Evolutionary conservation across 2,888 invertebrate genomes (phyloP).

Genomic region (Polymixis flavicincta): DNA sequence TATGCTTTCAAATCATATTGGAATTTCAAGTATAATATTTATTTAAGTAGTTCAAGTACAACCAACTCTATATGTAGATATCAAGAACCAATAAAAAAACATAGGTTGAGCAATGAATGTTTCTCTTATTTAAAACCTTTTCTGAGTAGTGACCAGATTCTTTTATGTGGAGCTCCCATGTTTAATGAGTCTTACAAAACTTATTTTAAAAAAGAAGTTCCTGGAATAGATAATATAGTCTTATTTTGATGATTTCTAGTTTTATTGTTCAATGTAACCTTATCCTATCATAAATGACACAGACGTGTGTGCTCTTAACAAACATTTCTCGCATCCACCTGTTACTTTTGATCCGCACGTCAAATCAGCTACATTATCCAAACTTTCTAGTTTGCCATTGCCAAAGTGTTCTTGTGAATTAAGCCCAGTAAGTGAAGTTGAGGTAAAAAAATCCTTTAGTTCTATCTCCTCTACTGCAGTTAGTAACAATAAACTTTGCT

Average conservation of each 20-base stretch:
- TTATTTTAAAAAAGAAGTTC: constrained; percentile 71
- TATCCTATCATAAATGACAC: not conserved
- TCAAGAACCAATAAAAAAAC: constrained; percentile 86
- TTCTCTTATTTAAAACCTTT: constrained; percentile 78
- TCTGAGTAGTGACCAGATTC: constrained; percentile 80
- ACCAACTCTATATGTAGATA: constrained; percentile 79
- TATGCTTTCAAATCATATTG: constrained; percentile 91
- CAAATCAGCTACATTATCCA: too few relatives aligned
- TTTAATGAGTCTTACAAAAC: constrained; percentile 89
- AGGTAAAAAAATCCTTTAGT: too few relatives aligned
- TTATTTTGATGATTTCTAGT: constrained; percentile 74
- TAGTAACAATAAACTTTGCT: too few relatives aligned
- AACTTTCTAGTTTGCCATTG: too few relatives aligned
- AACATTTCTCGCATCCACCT: too few relatives aligned
- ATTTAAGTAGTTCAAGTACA: constrained; percentile 80
- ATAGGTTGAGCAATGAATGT: constrained; percentile 78
- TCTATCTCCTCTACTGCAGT: too few relatives aligned
- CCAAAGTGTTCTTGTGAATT: too few relatives aligned
- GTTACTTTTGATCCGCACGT: too few relatives aligned
- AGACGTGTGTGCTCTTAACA: too few relatives aligned
- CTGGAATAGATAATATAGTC: constrained; percentile 77
- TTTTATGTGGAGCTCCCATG: constrained; percentile 91
- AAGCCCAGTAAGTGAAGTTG: too few relatives aligned
- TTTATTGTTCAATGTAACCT: constrained; percentile 13
- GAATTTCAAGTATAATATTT: constrained; percentile 94